A percentile compares a stretch with the other conserved stretches of the same genome.
phyloP scores from a whole-genome alignment of 2,888 invertebrate species.

The Nymphalis polychloros region DNA sequence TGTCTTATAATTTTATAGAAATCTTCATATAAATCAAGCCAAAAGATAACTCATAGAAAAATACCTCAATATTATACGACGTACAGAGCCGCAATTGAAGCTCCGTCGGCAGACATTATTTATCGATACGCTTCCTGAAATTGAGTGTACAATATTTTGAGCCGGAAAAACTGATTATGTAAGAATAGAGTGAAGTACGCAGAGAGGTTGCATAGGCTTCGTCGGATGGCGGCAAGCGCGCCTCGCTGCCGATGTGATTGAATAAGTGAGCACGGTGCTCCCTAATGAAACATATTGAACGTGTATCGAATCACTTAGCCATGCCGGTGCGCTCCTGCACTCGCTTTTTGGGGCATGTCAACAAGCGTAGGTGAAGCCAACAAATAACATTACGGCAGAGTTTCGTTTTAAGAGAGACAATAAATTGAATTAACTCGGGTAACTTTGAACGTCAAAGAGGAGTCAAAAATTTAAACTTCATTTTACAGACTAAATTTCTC shows the following conservation, averaged over 20 bases:
- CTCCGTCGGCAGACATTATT: conserved; percentile 43
- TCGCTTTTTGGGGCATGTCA: conserved; percentile 69
- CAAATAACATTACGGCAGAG: conserved; percentile 74
- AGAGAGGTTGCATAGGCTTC: conserved; percentile 55
- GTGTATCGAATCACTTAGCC: conserved; percentile 81
- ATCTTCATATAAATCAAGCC: neutral
- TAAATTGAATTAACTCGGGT: conserved; percentile 76
- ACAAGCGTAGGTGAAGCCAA: conserved; percentile 76
- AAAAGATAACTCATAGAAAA: neutral
- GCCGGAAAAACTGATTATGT: conserved; percentile 72
- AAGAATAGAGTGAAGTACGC: conserved; percentile 63
- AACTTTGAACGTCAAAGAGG: conserved; percentile 75
- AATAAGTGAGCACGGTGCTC: conserved; percentile 74
- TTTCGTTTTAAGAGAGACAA: conserved; percentile 78
- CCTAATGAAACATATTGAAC: conserved; percentile 82
- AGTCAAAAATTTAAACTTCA: conserved; percentile 68
- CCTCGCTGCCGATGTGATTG: conserved; percentile 72
- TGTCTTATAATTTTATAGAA: conserved; percentile 4
- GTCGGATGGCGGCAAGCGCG: conserved; percentile 51
- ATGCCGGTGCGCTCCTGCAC: conserved; percentile 72
- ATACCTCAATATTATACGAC: conserved; percentile 13
- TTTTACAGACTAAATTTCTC: conserved; percentile 73
- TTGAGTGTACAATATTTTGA: conserved; percentile 55
- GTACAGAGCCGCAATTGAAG: conserved; percentile 38
- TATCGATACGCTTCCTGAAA: conserved; percentile 51